These are phyloP conservation scores for Myripristis jacobus DNA, from an alignment of 2,797 vertebrate species.

Conservation along the genomic window DNA sequence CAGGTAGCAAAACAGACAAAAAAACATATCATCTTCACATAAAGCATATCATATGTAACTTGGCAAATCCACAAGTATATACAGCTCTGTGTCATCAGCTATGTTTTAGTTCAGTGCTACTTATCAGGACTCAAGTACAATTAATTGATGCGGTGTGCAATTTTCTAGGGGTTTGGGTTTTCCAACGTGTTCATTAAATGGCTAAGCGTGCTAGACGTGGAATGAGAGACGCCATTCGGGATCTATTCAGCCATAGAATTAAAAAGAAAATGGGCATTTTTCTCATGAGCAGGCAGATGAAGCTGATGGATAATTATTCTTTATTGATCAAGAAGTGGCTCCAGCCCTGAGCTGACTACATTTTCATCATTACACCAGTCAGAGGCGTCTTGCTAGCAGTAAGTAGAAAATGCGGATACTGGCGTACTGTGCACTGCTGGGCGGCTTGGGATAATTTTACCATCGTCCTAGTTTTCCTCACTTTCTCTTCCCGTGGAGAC, in stretches of 20 bases:
- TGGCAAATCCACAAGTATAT: slow-evolving; percentile 5
- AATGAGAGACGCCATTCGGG: slow-evolving; percentile 39
- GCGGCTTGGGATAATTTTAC: slow-evolving; percentile 78
- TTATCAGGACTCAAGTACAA: slow-evolving; percentile 26
- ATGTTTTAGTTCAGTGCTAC: slow-evolving; percentile 1
- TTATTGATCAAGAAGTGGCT: slow-evolving; percentile 58
- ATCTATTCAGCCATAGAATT: slow-evolving; percentile 53
- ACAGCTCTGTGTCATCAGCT: neutral
- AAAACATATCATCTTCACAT: slow-evolving; percentile 47
- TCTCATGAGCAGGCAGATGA: slow-evolving; percentile 49
- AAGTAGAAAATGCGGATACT: slow-evolving; percentile 33
- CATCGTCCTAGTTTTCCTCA: slow-evolving; percentile 80
- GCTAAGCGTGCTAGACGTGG: slow-evolving; percentile 14
- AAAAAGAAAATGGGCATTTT: slow-evolving; percentile 48
- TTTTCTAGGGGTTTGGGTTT: slow-evolving; percentile 42
- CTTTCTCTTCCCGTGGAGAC: slow-evolving; percentile 77
- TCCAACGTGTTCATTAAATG: slow-evolving; percentile 41
- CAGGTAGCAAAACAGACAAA: slow-evolving; percentile 52
- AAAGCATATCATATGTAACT: neutral
- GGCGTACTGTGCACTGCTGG: slow-evolving; percentile 41
- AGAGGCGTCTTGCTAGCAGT: slow-evolving; percentile 24
- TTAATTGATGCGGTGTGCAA: slow-evolving; percentile 25
- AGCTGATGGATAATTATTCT: slow-evolving; percentile 60
- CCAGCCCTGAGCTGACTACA: slow-evolving; percentile 24
- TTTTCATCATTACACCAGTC: slow-evolving; percentile 42